phyloP scores from a whole-genome alignment of 2,888 invertebrate species.

The Synergus umbraculus region DNA sequence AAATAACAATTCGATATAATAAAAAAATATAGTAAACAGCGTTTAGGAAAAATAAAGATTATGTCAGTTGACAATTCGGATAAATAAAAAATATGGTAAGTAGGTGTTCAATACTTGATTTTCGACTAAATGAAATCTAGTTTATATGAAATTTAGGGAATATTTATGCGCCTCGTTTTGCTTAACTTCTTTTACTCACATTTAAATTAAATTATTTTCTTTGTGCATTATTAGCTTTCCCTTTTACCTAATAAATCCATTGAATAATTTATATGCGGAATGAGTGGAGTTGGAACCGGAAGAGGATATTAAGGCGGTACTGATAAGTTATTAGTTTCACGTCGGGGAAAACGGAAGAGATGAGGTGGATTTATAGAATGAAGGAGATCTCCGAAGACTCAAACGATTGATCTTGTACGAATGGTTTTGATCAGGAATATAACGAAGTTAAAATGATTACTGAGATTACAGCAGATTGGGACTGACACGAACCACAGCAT shows the following conservation, averaged over 20 bases:
- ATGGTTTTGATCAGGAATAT: constrained; percentile 33
- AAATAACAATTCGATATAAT: too few relatives aligned
- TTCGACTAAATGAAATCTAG: too few relatives aligned
- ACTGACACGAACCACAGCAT: constrained; percentile 19
- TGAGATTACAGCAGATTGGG: constrained; percentile 24
- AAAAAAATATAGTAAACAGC: too few relatives aligned
- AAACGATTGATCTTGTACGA: constrained; percentile 26
- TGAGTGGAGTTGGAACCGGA: background rate
- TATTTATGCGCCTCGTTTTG: too few relatives aligned
- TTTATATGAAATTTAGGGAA: too few relatives aligned
- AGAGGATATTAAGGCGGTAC: constrained; percentile 10
- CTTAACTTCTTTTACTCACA: background rate
- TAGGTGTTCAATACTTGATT: too few relatives aligned
- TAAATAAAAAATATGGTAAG: too few relatives aligned
- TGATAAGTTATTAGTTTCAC: constrained; percentile 31
- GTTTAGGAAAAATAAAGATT: too few relatives aligned
- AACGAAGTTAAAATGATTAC: constrained; percentile 38
- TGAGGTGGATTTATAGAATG: constrained; percentile 30
- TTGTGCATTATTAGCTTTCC: background rate
- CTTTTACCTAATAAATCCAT: constrained; percentile 7
- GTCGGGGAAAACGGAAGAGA: constrained; percentile 27
- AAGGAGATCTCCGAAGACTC: constrained; percentile 32
- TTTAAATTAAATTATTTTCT: background rate
- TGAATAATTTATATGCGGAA: background rate
- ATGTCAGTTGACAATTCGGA: too few relatives aligned